Evolutionary conservation across 2,797 vertebrate genomes (phyloP).

Genomic region (Gambelia wislizenii): DNA sequence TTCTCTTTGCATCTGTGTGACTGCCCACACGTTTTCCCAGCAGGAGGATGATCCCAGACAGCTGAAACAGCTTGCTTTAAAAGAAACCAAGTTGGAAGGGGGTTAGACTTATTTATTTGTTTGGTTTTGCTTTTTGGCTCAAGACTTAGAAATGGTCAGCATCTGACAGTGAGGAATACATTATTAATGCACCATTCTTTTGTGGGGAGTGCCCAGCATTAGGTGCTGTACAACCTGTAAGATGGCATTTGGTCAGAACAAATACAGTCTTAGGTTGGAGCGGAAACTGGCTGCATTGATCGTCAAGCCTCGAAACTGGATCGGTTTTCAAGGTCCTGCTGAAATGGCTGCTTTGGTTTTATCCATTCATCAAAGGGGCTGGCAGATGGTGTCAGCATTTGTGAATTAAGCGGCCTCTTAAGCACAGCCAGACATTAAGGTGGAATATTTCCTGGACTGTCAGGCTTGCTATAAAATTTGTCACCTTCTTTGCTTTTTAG

Average conservation of each 20-base stretch:
- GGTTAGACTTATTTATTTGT: too few relatives aligned
- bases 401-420: not conserved
- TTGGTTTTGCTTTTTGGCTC: too few relatives aligned
- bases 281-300: not conserved
- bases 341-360: not conserved
- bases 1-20: constrained; percentile 14
- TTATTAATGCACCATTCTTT: not conserved
- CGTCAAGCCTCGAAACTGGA: not conserved
- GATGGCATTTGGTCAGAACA: not conserved
- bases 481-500: constrained; percentile 15
- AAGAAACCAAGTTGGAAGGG: not conserved
- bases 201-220: not conserved
- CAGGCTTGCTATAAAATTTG: constrained; percentile 40
- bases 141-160: not conserved
- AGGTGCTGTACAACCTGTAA: not conserved
- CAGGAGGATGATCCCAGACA: constrained; percentile 15
- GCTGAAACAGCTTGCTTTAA: constrained; percentile 20
- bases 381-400: constrained; percentile 16
- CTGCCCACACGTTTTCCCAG: constrained; percentile 7
- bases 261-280: not conserved
- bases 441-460: constrained; percentile 39
- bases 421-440: not conserved
- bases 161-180: not conserved
- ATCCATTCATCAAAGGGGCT: not conserved
- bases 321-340: not conserved